Evolutionary conservation across 2,888 invertebrate species (phyloP).

Genomic region (Gerris lacustris): DNA sequence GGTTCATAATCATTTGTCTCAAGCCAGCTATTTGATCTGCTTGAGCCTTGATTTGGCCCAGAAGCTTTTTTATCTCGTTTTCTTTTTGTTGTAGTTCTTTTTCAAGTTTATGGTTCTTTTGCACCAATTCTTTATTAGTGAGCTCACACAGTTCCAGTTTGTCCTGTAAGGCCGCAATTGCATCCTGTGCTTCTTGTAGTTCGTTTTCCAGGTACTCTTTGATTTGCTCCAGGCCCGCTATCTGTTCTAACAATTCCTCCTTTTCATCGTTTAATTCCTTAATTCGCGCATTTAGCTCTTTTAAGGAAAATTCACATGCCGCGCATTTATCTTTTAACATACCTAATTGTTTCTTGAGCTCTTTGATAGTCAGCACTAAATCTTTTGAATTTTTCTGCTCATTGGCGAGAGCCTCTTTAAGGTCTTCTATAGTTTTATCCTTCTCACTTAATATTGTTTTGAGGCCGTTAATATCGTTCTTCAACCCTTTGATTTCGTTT

Average conservation of each 20-base stretch:
- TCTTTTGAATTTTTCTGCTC: constrained; percentile 7
- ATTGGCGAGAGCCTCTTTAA: constrained; percentile 16
- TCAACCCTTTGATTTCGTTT: neutral
- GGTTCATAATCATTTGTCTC: neutral
- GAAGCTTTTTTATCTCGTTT: constrained; percentile 9
- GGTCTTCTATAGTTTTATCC: constrained; percentile 8
- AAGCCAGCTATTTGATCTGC: constrained; percentile 7
- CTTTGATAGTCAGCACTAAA: constrained; percentile 9
- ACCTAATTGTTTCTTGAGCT: constrained; percentile 12
- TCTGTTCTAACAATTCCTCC: neutral
- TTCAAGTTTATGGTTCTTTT: neutral
- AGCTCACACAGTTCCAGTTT: neutral
- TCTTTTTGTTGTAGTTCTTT: constrained; percentile 17
- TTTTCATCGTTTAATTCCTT: constrained; percentile 2
- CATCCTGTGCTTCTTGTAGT: neutral
- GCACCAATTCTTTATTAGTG: neutral
- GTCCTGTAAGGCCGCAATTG: neutral
- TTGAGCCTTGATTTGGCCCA: neutral
- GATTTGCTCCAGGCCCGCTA: neutral
- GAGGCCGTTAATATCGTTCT: constrained; percentile 6
- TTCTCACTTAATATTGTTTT: neutral
- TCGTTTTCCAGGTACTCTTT: neutral
- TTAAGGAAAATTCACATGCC: constrained; percentile 9
- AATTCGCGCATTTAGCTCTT: neutral
- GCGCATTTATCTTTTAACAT: constrained; percentile 8